These are phyloP conservation scores for Pterophyllum scalare DNA, from an alignment of 2,113 vertebrate species.

Conservation along the genomic window DNA sequence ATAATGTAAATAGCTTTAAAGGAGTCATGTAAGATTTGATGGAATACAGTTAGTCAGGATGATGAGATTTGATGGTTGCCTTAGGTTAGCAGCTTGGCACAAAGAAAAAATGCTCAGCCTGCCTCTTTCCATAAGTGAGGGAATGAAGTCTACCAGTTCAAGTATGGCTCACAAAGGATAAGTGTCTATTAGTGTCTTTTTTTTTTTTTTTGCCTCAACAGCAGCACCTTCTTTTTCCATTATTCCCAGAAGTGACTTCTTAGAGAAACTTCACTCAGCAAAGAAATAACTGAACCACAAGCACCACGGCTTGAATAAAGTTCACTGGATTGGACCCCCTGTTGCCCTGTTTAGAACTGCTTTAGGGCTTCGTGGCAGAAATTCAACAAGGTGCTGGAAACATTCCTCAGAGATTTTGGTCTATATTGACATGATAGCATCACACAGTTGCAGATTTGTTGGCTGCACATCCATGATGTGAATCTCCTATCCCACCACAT, in stretches of 20 bases:
- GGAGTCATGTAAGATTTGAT: not conserved
- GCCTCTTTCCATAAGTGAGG: constrained; percentile 13
- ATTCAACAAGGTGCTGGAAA: not conserved
- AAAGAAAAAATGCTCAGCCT: constrained; percentile 6
- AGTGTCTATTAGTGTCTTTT: not conserved
- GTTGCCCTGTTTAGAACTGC: not conserved
- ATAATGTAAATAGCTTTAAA: not conserved
- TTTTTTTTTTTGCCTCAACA: not conserved
- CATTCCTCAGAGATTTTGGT: not conserved
- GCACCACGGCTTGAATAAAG: not conserved
- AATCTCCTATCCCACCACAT: not conserved
- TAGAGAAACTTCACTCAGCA: not conserved
- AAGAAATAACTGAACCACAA: not conserved
- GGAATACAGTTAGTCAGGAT: not conserved
- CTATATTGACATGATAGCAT: not conserved
- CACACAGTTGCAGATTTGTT: not conserved
- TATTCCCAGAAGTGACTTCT: not conserved
- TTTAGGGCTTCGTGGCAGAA: not conserved
- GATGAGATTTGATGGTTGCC: not conserved
- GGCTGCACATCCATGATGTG: not conserved
- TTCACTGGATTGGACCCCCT: not conserved
- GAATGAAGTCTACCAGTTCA: constrained; percentile 1
- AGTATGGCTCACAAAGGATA: not conserved
- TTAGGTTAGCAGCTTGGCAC: constrained; percentile 4
- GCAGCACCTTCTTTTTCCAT: not conserved